phyloP scores from a whole-genome alignment of 35 echinoderm and acorn worm genomes.

The Heliocidaris tuberculata region DNA sequence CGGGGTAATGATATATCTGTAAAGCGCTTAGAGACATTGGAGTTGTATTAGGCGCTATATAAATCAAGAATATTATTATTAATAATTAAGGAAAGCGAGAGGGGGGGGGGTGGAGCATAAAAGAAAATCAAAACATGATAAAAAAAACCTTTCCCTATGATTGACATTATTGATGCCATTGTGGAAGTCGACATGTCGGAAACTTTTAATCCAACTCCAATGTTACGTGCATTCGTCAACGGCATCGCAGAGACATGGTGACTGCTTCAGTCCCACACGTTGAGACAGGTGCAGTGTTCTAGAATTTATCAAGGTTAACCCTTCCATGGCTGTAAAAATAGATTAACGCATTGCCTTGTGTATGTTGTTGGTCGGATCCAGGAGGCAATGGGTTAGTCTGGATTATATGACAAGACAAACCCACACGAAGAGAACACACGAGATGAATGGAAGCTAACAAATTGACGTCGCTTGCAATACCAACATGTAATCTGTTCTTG shows the following conservation, averaged over 20 bases:
- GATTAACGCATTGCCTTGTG: neutral
- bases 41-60: no score
- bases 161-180: neutral
- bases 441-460: constrained; percentile 7
- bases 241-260: neutral
- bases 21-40: no score
- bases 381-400: neutral
- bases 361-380: neutral
- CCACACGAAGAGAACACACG: neutral
- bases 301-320: constrained; percentile 3
- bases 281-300: neutral
- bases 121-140: no score
- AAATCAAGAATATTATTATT: no score
- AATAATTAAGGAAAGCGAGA: no score
- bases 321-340: neutral
- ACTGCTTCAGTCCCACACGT: neutral
- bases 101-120: no score
- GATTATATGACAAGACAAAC: neutral
- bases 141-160: neutral
- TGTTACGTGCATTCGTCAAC: neutral
- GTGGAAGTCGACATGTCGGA: neutral
- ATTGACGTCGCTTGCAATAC: neutral
- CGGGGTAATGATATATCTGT: no score
- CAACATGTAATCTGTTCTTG: constrained; percentile 11
- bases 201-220: neutral